Evolutionary conservation across 2,888 invertebrate species (phyloP), one percentile per base, ranked within the genome.

Genomic region (Ceraclea dissimilis): DNA sequence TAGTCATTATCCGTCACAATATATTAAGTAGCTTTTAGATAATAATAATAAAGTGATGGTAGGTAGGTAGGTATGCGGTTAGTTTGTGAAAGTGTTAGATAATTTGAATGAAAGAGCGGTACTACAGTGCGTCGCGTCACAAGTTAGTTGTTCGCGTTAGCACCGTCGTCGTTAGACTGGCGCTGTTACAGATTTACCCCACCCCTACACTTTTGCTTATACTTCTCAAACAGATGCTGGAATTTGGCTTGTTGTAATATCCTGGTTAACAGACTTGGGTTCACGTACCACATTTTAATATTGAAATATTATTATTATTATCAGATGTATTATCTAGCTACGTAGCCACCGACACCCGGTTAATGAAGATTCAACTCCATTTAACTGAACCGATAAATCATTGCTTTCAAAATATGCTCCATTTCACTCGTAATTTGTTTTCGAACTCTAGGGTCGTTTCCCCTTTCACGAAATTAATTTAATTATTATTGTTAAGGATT

Each of bases 151-250:
- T 57, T 57, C 50, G 50, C 50, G 43, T 44, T 53, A 26, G 52
- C 52, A 53, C 57, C 57, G 57, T 52, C 53, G 34, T 26, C 21
- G 43, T 34, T 46, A 34, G 57, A 57, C 57, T 57, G 57, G 52
- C 57, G 57, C 57, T 57, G 21, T 39, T 39, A n/a, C 48, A 44
- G 52, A 49, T 34, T 50, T 43, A 43, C 50, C 53, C 53, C 44
- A 33, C 48, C 44, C 48, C 21, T 46, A 43, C 18, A 51, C 18
- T 48, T 51, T 52, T 47, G 19, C 49, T 49, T 43, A 19, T 22
- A 44, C 49, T 57, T 57, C 46, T 18, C 49, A 34, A 46, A 52
- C 57, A 57, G 55, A 55, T 55, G 55, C 55, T 55, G 55, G 55
- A 43, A 34, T 19, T n/a, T 49, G 19, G 21, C 22, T 49, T 49